These are phyloP conservation scores for Marisa cornuarietis DNA, from an alignment of 1,140 invertebrate species.

Conservation along the genomic window DNA sequence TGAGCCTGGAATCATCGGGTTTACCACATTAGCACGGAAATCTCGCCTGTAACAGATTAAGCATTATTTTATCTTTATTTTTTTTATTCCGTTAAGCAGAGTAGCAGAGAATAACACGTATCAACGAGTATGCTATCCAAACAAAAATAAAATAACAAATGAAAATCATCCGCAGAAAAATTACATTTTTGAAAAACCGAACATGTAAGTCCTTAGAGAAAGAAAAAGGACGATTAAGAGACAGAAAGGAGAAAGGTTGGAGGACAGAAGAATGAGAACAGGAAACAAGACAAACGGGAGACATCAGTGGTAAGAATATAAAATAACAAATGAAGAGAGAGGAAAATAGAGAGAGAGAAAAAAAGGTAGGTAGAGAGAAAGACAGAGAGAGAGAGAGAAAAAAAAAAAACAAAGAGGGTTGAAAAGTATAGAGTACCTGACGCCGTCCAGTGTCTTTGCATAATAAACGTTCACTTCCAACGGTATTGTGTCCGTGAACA, in stretches of 20 bases:
- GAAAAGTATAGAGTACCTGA: no score
- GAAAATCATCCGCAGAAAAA: background rate
- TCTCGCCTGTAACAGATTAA: constrained; percentile 44
- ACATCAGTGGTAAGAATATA: background rate
- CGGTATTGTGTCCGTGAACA: background rate
- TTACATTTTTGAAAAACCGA: background rate
- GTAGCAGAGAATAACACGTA: no score
- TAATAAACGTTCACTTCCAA: constrained; percentile 25
- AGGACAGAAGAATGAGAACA: background rate
- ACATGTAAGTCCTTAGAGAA: no score
- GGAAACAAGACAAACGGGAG: no score
- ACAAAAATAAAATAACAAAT: background rate
- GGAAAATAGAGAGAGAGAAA: no score
- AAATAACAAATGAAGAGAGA: background rate
- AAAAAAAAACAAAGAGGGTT: no score
- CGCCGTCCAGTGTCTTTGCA: constrained; percentile 46
- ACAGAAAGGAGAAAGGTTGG: background rate
- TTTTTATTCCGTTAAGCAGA: no score
- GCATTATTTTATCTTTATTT: no score
- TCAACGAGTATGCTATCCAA: no score
- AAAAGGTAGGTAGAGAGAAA: no score
- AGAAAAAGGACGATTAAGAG: background rate
- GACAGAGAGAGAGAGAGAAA: no score
- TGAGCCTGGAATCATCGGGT: constrained; percentile 44
- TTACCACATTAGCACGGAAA: constrained; percentile 45